Evolutionary conservation across 2,888 invertebrate species (phyloP), one percentile per base, ranked within the genome.

Genomic region (Drosophila macrospina): DNA sequence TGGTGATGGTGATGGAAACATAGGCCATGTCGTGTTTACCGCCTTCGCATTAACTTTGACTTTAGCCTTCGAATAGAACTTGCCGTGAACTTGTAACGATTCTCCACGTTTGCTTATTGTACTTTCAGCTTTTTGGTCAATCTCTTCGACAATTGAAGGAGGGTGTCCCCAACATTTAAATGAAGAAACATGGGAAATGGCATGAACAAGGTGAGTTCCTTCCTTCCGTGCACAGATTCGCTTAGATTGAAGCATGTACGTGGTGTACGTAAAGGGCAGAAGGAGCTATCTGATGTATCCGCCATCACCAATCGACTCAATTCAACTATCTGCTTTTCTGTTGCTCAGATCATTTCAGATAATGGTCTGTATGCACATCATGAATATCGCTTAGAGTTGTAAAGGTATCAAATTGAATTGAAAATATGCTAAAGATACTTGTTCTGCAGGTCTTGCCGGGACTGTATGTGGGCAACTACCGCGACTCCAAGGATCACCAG

Each of bases 401-500:
- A n/a, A n/a, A n/a, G n/a, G n/a, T n/a, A n/a, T n/a, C n/a, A n/a
- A n/a, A n/a, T n/a, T n/a, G n/a, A n/a, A n/a, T n/a, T n/a, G n/a
- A n/a, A n/a, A n/a, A n/a, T n/a, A n/a, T n/a, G n/a, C n/a, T n/a
- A n/a, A n/a, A n/a, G n/a, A n/a, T n/a, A n/a, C n/a, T n/a, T n/a
- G n/a, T n/a, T n/a, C 20, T 20, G 20, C 3, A 98, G 98, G 97
- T 99, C 90, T 94, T 99, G 89, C 96, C 98, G 83, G 98, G 98
- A 76, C 95, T 99, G 61, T 99, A 97, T 93, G 96, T 99, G 88
- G 98, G 98, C 70, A 98, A 98, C 93, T 98, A 98, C 93, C 94
- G 98, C 89, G 98, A 99, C 93, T 97, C 98, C 60, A 98, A 98
- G 92, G 98, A 99, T 93, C 93, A 95, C 37, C 94, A 96, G 79